Base-by-base conservation (phyloP, 2,113 vertebrate species). In the Limnothrissa miodon region DNA sequence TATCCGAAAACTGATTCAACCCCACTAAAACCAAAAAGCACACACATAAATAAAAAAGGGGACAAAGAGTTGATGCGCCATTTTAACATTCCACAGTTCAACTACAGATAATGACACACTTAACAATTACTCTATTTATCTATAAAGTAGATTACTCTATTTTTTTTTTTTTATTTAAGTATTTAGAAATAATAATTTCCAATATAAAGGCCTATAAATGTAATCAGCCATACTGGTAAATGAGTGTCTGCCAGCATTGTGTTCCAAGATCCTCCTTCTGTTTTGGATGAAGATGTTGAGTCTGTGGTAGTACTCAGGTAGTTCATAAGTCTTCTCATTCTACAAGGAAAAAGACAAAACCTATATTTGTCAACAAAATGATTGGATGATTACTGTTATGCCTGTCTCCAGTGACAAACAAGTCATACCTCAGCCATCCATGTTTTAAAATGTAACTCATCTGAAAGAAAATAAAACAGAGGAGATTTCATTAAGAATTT, bases 1-100 rank as follows among this genome's bases (percentile, higher is more conserved):
- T 90, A 29, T 97, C 96, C 1, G 96, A 95, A 86, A 97, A 98
- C 80, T 94, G 94, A 90, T 97, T 98, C 51, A 96, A 90, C 8
- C 85, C 88, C 97, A 97, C 97, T 98, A 11, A 45, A 36, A 36
- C 10, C 6, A 46, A 81, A 0, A 45, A 48, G 15, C 66, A 74
- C 25, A 33, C 66, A 74, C 45, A 29, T 1, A 33, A 29, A 56
- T 45, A 70, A 46, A 23, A 7, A 66, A 10, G 10, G 59, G 9
- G 29, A 25, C 10, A 66, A 4, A 66, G 7, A 25, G 13, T 23
- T 56, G 5, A 56, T 23, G 1, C 19, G 6, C 4, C 21, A 56
- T 23, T 56, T 6, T 23, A 56, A 56, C 51, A 4, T 56, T 56
- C 1, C 51, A 56, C 4, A 56, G 21, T 56, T 56, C 51, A 56